phyloP scores from a whole-genome alignment of 1,140 invertebrate genomes.

The Drosophila orosa region DNA sequence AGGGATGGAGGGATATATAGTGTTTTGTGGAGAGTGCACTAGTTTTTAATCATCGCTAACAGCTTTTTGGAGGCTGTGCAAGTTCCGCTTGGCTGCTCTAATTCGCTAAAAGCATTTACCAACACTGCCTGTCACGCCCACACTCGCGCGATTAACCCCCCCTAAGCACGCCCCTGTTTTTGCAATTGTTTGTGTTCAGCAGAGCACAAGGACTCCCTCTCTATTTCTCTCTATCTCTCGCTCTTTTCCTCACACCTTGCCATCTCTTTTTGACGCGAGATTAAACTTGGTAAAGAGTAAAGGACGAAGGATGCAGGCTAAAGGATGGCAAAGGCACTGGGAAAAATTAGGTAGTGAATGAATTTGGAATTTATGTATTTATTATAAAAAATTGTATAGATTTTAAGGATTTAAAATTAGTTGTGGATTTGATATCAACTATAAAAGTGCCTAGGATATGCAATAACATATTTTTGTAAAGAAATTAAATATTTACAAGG shows the following conservation, averaged over 20 bases:
- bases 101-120: constrained; percentile 67
- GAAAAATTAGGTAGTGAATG: not conserved
- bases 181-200: constrained; percentile 62
- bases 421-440: no score
- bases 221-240: not conserved
- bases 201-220: constrained; percentile 47
- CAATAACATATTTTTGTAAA: no score
- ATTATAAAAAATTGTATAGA: no score
- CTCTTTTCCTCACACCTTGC: not conserved
- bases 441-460: no score
- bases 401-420: no score
- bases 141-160: constrained; percentile 23
- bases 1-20: constrained; percentile 1
- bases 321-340: not conserved
- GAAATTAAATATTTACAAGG: no score
- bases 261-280: constrained; percentile 43
- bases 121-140: constrained; percentile 61
- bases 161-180: constrained; percentile 12
- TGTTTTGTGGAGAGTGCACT: constrained; percentile 35
- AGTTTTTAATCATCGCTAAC: constrained; percentile 76
- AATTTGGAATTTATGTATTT: no score
- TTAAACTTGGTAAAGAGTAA: constrained; percentile 33
- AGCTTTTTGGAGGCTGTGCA: constrained; percentile 40
- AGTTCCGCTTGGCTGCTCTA: constrained; percentile 58
- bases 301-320: constrained; percentile 5